Base-by-base conservation (phyloP, 2,888 invertebrate genomes). In the Auanema sp. region DNA sequence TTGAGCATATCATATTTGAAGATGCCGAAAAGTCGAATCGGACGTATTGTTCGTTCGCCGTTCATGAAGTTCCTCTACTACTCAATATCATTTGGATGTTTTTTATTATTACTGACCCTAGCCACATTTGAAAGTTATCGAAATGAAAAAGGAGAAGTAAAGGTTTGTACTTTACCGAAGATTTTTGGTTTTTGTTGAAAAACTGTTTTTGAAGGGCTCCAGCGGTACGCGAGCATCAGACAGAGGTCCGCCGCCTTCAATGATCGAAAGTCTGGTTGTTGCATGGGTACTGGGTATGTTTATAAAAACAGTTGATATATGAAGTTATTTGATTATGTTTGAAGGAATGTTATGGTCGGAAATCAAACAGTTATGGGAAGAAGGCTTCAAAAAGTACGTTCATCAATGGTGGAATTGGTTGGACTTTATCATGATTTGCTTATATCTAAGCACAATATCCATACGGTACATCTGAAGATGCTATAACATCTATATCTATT, bases 21-120 rank as follows among this genome's bases (percentile, higher is more conserved):
- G 77, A 67, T 77, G 68, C 87, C 87, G 2, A 83, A 85, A 52
- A 85, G 85, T 55, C 81, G 84, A 59, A 80, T 87, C 24, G 87
- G 87, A 4, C 84, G 86, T 69, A 83, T 88, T 43, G 84, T 88
- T 4, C 83, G 87, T 10, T 86, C 86, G 44, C 88, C 88, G 0
- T 87, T 88, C 81, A 87, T 88, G 87, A 88, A 88, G 81, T 88
- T 88, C 77, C 84, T 88, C 66, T 87, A 87, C 78, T 87, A 87
- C 83, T 84, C 84, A 68, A 86, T 87, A 50, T 87, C 87, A n/a
- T 88, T 88, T 75, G 87, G 86, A 12, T 85, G 86, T 61, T 88
- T 88, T 78, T 84, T 88, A 42, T 80, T 86, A 47, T 79, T 88
- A 41, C 81, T 88, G 52, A 85, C 87, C 8, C 81, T 86, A 70